Evolutionary conservation across 1,140 invertebrate genomes (phyloP), one percentile per base, ranked within the genome.

Genomic region (Marisa cornuarietis): DNA sequence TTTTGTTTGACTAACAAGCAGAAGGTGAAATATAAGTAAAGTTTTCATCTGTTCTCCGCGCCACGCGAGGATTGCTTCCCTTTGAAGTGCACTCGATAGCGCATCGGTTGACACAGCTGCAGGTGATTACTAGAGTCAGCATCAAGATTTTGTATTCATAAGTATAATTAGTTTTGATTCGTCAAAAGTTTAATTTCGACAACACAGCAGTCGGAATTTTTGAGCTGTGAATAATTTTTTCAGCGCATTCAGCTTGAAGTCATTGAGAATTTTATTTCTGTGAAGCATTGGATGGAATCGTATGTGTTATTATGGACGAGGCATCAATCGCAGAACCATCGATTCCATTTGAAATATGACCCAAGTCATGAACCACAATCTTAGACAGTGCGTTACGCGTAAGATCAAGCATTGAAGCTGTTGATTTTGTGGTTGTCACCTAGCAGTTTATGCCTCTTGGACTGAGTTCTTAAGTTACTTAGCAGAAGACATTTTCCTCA

Each of bases 31-130:
- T 24, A 61, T 58, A 31, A 61, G 54, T 20, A 74, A 52, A 61
- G 72, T 52, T 52, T 24, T 74, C 18, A 26, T 61, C 7, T n/a
- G 51, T 9, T 62, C 52, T 75, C 20, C 61, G 31, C 31, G 20
- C 31, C 52, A 26, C n/a, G 22, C 42, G 63, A 68, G 63, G 76
- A 77, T 77, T 77, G 76, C 63, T 68, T 77, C 76, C 76, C 76
- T 62, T 77, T 49, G 22, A 20, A 14, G n/a, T 14, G 14, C 24
- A 22, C 58, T 77, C 76, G 76, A 65, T 77, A 65, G 65, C 76
- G 49, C 76, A 68, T 63, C 22, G 49, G 76, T 62, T 49, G 76
- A 76, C 16, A 14, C 65, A 18, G 65, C 22, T 68, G 14, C 22
- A 24, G 65, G 65, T 24, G 65, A 24, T 68, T 9, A 13, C 65